phyloP scores from a whole-genome alignment of 2,113 vertebrate genomes.

The Dipodomys ordii region DNA sequence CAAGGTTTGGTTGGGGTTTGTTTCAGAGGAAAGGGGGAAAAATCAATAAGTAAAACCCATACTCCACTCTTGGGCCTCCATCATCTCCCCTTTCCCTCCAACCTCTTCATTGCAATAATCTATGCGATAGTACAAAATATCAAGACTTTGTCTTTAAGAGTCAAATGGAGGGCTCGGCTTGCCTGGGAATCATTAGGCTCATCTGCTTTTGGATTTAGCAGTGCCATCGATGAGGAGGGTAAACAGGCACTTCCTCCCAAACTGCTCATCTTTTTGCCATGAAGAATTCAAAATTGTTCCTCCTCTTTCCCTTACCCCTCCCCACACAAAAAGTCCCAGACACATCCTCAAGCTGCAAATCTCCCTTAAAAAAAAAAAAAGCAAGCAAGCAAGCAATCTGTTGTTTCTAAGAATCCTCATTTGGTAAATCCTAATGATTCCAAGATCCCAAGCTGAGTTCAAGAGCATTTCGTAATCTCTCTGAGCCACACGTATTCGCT shows the following conservation, averaged over 20 bases:
- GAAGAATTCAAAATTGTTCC: constrained; percentile 64
- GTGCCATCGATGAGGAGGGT: constrained; percentile 72
- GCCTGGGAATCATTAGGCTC: constrained; percentile 77
- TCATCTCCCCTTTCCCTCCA: constrained; percentile 38
- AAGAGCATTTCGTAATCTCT: constrained; percentile 86
- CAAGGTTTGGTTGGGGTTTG: constrained; percentile 80
- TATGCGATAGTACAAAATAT: constrained; percentile 72
- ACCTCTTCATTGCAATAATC: constrained; percentile 69
- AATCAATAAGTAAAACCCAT: constrained; percentile 81
- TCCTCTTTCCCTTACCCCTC: constrained; percentile 7
- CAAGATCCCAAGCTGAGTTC: constrained; percentile 82
- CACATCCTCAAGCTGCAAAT: constrained; percentile 35
- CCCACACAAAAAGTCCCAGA: constrained; percentile 62
- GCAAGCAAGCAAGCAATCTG: not conserved
- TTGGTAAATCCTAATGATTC: constrained; percentile 74
- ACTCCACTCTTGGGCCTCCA: constrained; percentile 62
- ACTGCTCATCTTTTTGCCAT: constrained; percentile 14
- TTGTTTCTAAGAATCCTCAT: constrained; percentile 78
- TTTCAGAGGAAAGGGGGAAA: constrained; percentile 83
- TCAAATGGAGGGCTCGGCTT: constrained; percentile 70
- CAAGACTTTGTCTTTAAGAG: constrained; percentile 72
- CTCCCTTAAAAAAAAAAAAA: constrained; percentile 13
- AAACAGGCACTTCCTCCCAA: constrained; percentile 72
- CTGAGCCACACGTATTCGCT: constrained; percentile 68
- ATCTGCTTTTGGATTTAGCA: constrained; percentile 75